Evolutionary conservation across 2,888 invertebrate genomes (phyloP).

Genomic region (Sericinus montela): DNA sequence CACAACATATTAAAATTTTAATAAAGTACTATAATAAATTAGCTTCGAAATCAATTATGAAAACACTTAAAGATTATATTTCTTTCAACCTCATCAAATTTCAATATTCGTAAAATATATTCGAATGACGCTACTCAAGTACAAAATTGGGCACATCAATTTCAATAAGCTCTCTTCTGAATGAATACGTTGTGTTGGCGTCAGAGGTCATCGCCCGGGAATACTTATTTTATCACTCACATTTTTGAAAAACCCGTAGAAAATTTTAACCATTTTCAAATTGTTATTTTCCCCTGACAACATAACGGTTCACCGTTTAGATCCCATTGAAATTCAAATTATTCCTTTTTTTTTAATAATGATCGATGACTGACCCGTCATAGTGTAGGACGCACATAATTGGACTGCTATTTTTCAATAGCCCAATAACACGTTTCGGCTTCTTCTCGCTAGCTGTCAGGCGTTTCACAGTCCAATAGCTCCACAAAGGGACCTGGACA

Average conservation of each 20-base stretch:
- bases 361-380: conserved; percentile 18
- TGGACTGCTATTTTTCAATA: conserved; percentile 31
- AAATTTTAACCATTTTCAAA: conserved; percentile 11
- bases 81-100: conserved; percentile 4
- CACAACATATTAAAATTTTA: conserved; percentile 9
- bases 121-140: conserved; percentile 3
- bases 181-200: conserved; percentile 10
- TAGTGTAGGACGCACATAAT: conserved; percentile 23
- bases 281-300: conserved; percentile 6
- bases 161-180: conserved; percentile 14
- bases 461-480: conserved; percentile 54
- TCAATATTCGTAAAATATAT: conserved; percentile 7
- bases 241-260: conserved; percentile 8
- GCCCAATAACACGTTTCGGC: conserved; percentile 27
- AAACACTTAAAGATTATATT: neutral
- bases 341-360: conserved; percentile 20
- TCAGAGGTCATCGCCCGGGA: conserved; percentile 5
- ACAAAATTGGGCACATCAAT: conserved; percentile 16
- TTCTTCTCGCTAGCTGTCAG: conserved; percentile 42
- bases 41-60: neutral
- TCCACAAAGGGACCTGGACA: conserved; percentile 56
- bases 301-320: conserved; percentile 1
- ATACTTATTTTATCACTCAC: conserved; percentile 5
- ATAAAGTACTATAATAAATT: conserved; percentile 1
- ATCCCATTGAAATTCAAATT: conserved; percentile 18